These are phyloP conservation scores for Vespertilio murinus DNA, from an alignment of 2,797 vertebrate species.

Conservation along the genomic window DNA sequence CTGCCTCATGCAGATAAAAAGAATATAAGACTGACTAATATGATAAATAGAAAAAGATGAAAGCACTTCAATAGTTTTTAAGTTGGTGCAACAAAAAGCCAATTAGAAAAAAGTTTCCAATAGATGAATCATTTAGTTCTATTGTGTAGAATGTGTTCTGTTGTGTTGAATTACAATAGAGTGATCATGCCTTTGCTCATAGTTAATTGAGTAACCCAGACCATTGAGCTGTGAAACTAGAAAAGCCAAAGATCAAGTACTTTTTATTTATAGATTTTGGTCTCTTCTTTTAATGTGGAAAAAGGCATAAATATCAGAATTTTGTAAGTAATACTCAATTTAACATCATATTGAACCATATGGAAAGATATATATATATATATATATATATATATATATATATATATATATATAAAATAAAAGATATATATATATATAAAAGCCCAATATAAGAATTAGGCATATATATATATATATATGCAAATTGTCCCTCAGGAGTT, in stretches of 20 bases:
- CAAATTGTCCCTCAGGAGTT: no score
- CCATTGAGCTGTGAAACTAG: constrained; percentile 45
- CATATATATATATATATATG: no score
- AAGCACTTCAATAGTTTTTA: background rate
- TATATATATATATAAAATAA: background rate
- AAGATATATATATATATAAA: background rate
- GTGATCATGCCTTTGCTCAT: constrained; percentile 44
- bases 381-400: no score
- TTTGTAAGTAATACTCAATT: background rate
- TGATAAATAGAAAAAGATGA: background rate
- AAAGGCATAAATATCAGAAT: background rate
- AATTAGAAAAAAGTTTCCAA: background rate
- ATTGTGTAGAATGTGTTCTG: constrained; percentile 45
- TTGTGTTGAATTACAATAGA: constrained; percentile 21
- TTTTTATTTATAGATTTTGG: background rate
- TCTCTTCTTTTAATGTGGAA: background rate
- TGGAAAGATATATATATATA: background rate
- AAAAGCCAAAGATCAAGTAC: background rate
- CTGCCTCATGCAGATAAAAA: background rate
- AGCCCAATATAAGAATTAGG: no score
- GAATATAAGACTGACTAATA: background rate
- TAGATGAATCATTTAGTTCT: background rate
- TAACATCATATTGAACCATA: background rate
- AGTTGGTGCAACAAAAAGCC: background rate
- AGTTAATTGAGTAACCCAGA: constrained; percentile 52